Conservation (phyloP, 2,797 vertebrate species). For the Rallus crepitans region DNA sequence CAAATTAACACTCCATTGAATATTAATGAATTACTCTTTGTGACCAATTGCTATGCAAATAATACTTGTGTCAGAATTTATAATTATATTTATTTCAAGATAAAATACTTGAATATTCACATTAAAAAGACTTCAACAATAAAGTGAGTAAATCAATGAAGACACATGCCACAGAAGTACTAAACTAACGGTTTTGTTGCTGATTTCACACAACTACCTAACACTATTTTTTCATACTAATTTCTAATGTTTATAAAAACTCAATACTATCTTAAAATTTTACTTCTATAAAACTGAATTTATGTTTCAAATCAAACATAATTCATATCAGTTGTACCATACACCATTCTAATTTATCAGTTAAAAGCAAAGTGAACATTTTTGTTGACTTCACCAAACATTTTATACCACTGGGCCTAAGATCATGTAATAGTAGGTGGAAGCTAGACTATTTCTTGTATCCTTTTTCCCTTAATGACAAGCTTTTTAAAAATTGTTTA, state of each 20-base stretch:
- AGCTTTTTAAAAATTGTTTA: neutral
- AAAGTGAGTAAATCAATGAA: conserved; percentile 39
- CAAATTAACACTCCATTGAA: conserved; percentile 78
- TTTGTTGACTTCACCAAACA: neutral
- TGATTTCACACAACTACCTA: neutral
- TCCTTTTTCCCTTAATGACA: neutral
- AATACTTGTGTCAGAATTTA: conserved; percentile 72
- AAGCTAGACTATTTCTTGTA: neutral
- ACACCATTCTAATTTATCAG: neutral
- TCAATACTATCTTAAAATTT: neutral
- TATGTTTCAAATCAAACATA: neutral
- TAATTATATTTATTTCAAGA: conserved; percentile 69
- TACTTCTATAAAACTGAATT: neutral
- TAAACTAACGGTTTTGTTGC: neutral
- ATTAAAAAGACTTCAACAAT: conserved; percentile 32
- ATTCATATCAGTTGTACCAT: neutral
- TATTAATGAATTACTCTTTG: conserved; percentile 83
- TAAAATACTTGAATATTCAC: conserved; percentile 51
- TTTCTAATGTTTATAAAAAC: neutral
- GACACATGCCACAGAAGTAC: neutral
- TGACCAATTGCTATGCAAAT: conserved; percentile 81
- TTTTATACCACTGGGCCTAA: neutral
- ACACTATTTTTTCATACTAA: neutral
- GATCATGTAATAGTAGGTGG: neutral
- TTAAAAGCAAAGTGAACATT: neutral